phyloP scores from a whole-genome alignment of 2,888 invertebrate species.

The Gari tellinella region DNA sequence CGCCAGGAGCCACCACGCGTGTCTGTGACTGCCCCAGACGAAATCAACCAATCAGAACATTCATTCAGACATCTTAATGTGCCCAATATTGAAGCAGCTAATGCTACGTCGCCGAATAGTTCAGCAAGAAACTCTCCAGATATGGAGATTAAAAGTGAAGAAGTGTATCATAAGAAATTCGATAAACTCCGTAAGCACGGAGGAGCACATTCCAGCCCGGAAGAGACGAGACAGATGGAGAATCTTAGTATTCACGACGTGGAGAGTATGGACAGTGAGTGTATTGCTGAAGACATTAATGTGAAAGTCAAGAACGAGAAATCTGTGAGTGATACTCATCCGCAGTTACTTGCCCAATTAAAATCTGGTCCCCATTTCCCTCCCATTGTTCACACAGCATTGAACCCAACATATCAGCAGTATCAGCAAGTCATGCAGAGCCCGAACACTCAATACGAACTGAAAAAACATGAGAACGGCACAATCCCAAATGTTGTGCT shows the following conservation, averaged over 20 bases:
- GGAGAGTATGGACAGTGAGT: conserved; percentile 43
- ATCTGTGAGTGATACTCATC: conserved; percentile 77
- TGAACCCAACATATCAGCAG: conserved; percentile 14
- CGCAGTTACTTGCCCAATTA: conserved; percentile 79
- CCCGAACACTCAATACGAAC: neutral
- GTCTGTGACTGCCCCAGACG: conserved; percentile 51
- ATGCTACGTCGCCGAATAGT: conserved; percentile 19
- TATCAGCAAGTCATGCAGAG: conserved; percentile 1
- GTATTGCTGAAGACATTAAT: conserved; percentile 20
- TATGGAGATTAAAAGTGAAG: conserved; percentile 38
- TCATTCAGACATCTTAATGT: neutral
- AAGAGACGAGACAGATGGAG: conserved; percentile 49
- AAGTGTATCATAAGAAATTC: conserved; percentile 77
- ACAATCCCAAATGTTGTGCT: conserved; percentile 34
- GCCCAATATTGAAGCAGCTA: conserved; percentile 1
- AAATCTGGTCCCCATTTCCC: conserved; percentile 61
- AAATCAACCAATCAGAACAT: conserved; percentile 19
- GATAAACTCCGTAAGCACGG: conserved; percentile 75
- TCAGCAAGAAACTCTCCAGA: conserved; percentile 44
- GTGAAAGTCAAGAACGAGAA: conserved; percentile 37
- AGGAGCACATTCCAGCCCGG: conserved; percentile 11
- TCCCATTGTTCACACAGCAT: conserved; percentile 35
- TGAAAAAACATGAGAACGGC: neutral
- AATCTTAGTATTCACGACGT: conserved; percentile 43
- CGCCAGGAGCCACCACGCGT: conserved; percentile 44